Base-by-base conservation (phyloP, 2,113 vertebrate species). In the Phocoena phocoena region DNA sequence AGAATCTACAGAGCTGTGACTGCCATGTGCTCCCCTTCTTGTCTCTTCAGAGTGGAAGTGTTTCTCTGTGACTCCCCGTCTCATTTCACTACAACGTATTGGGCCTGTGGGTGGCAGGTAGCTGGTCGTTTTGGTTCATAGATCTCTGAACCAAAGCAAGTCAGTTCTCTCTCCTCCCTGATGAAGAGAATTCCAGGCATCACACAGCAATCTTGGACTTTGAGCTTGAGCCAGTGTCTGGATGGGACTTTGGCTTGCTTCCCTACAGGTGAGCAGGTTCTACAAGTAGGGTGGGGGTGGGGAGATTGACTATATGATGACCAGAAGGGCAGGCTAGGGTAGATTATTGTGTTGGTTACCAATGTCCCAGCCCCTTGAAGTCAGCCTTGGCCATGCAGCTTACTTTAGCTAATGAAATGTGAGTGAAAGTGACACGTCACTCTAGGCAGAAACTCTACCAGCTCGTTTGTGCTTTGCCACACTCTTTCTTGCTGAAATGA, bases 1-100 rank as follows among this genome's bases (percentile, higher is more conserved):
- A 84, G 55, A 63, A 60, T 67, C 50, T 11, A 6, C 21, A 36
- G 79, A 44, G 33, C 87, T 23, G 5, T 25, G 31, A 44, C 38
- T 67, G 10, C 26, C 12, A 0, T 23, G 3, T 33, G 20, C 33
- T 36, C 62, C 50, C 3, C 2, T 21, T 87, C 28, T 28, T 44
- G 11, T 62, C 65, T 31, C 62, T 62, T 87, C 25, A 50, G 38
- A 88, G 41, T 6, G 14, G 58, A 18, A 17, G 3, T n/a, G 26
- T 50, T 77, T 82, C 74, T 6, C 81, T 15, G 50, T 33, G 70
- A 28, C 26, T 13, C 8, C 9, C 15, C 50, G 23, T 33, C 31
- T 36, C 31, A 2, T 58, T 58, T 90, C 12, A 9, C 44, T 7
- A 14, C 14, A 11, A 8, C 17, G 3, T 18, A 17, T 4, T 25